Base-by-base conservation (phyloP, 2,113 vertebrate species). In the Kryptolebias marmoratus region DNA sequence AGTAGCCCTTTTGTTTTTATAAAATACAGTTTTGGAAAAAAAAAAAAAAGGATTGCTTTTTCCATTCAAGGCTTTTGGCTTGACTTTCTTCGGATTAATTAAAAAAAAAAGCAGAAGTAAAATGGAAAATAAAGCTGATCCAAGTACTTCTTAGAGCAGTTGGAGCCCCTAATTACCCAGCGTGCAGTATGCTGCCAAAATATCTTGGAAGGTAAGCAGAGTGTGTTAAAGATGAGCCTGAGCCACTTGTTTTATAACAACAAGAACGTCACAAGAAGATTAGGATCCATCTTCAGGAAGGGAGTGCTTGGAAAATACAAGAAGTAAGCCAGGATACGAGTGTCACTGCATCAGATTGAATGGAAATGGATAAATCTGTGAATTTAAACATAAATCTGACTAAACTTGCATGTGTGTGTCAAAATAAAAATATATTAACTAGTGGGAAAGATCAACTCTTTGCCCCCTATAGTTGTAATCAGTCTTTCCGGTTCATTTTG, bases 81-180 rank as follows among this genome's bases (percentile, higher is more conserved):
- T 53, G 11, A 56, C 11, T 63, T 73, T 27, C 11, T 57, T 55
- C 69, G 22, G 22, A 22, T 58, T 8, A 42, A 0, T 11, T 56
- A 39, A 44, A 31, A 42, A 60, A 76, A 75, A 18, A 42, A 39
- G 13, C 11, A 2, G 9, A 65, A 50, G 52, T 70, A 22, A 80
- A 82, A 79, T 80, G 73, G 55, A 71, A 75, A 78, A 52, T 22
- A 18, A 55, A 2, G 27, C 12, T 11, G 5, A 54, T 42, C 22
- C 49, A 8, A 44, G 10, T 10, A 32, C 7, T 59, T 75, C 53
- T 71, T 11, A 12, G 3, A 14, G 63, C 65, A 52, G 32, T 14
- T 45, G 28, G 13, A 63, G 5, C 12, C 8, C 8, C 44, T 18
- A 45, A 64, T 81, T 63, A 76, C 80, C 10, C 28, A 5, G 15